phyloP scores from a whole-genome alignment of 1,140 invertebrate species.

The Drosophila santomea region DNA sequence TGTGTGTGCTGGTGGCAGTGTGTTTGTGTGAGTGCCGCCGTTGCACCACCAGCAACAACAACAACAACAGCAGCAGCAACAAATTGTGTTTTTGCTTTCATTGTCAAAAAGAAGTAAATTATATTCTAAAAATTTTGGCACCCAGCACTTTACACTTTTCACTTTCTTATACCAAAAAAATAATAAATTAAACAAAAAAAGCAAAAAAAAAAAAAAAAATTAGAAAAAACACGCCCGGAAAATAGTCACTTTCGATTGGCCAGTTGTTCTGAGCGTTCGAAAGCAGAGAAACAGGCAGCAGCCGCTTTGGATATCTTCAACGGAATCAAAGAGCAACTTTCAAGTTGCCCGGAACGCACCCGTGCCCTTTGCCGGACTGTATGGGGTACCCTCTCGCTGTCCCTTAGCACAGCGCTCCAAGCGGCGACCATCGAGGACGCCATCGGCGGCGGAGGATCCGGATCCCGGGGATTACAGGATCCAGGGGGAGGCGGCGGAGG shows the following conservation, averaged over 20 bases:
- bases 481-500: conserved; percentile 39
- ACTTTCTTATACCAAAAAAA: conserved; percentile 18
- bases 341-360: conserved; percentile 84
- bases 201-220: conserved; percentile 17
- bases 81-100: conserved; percentile 64
- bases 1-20: conserved; percentile 9
- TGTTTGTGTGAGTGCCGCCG: conserved; percentile 28
- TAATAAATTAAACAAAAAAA: conserved; percentile 1
- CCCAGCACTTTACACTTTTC: conserved; percentile 52
- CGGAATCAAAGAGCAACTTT: conserved; percentile 83
- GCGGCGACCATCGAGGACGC: conserved; percentile 72
- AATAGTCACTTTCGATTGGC: conserved; percentile 43
- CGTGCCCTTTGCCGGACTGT: conserved; percentile 80
- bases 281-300: conserved; percentile 15
- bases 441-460: conserved; percentile 56
- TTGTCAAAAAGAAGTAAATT: conserved; percentile 58
- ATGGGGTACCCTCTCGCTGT: conserved; percentile 79
- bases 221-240: neutral
- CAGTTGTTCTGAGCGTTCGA: conserved; percentile 30
- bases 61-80: conserved; percentile 15
- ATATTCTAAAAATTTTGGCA: conserved; percentile 43
- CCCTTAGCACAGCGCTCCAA: conserved; percentile 80
- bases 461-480: conserved; percentile 40
- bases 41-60: conserved; percentile 27
- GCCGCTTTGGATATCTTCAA: conserved; percentile 84